Conservation (phyloP, 2,888 invertebrate species). For the Salticus scenicus region DNA sequence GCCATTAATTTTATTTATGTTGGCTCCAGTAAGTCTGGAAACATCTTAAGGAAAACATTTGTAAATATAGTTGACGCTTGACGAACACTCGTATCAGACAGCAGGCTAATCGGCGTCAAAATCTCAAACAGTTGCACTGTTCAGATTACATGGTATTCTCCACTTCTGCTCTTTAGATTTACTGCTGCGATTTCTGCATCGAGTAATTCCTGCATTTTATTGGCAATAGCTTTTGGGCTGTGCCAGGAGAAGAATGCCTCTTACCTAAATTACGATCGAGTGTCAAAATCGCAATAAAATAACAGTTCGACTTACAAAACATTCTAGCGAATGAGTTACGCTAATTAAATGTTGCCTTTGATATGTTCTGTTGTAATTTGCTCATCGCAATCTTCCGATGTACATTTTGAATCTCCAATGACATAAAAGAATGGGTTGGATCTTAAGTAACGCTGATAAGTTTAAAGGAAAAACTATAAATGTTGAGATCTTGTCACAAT, state of each 20-base stretch:
- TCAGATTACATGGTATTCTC: constrained; percentile 33
- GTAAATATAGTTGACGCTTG: neutral
- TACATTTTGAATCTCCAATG: constrained; percentile 14
- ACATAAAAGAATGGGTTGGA: neutral
- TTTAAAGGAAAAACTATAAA: too few relatives aligned
- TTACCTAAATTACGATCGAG: constrained; percentile 67
- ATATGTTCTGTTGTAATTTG: constrained; percentile 46
- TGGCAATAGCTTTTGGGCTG: constrained; percentile 55
- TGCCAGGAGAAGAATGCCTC: constrained; percentile 55
- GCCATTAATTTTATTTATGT: neutral
- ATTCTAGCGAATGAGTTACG: constrained; percentile 49
- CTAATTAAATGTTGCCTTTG: constrained; percentile 57
- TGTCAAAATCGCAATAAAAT: constrained; percentile 66
- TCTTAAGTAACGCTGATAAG: neutral
- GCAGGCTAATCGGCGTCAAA: neutral
- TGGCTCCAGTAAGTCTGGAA: constrained; percentile 16
- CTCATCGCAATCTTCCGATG: constrained; percentile 19
- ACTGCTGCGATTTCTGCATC: constrained; percentile 56
- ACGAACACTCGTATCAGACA: neutral
- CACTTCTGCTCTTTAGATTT: constrained; percentile 48
- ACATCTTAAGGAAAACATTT: neutral
- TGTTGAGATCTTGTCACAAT: too few relatives aligned
- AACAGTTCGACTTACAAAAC: constrained; percentile 24
- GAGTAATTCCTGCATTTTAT: constrained; percentile 65
- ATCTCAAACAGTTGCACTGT: constrained; percentile 12